Evolutionary conservation across 2,113 vertebrate species (phyloP).

Genomic region (Oncorhynchus gorbuscha): DNA sequence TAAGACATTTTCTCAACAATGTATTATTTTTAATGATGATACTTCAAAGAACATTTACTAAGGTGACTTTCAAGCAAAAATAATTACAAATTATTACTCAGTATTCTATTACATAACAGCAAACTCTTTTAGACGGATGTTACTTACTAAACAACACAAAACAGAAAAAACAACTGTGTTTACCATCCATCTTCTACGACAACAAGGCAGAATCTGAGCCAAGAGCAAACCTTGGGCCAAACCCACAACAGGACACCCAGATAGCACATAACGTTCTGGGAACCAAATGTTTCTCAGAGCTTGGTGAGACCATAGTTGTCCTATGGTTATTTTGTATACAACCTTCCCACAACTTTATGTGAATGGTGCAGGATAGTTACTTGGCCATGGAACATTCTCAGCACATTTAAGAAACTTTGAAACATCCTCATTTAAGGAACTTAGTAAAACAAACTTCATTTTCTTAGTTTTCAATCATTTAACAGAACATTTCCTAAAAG

Average conservation of each 20-base stretch:
- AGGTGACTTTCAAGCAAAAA: conserved; percentile 18
- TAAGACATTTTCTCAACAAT: background rate
- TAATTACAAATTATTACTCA: conserved; percentile 6
- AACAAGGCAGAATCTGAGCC: background rate
- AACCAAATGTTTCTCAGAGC: no score
- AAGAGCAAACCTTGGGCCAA: background rate
- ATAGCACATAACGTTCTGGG: background rate
- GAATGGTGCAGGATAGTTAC: no score
- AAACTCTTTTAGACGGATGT: conserved; percentile 17
- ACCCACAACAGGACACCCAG: conserved; percentile 35
- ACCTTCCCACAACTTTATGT: no score
- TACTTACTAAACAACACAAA: conserved; percentile 28
- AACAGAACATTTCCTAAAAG: no score
- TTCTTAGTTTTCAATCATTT: no score
- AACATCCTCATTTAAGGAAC: background rate
- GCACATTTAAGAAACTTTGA: background rate
- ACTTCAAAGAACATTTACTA: background rate
- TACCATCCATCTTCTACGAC: conserved; percentile 34
- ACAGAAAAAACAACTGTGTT: conserved; percentile 40
- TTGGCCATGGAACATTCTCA: background rate
- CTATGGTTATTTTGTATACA: no score
- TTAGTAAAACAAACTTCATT: no score
- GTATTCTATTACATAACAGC: conserved; percentile 30
- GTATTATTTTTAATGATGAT: conserved; percentile 10
- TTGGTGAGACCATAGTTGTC: no score